A percentile compares a stretch with the other conserved stretches of the same genome.
Evolutionary conservation across 2,797 vertebrate species (phyloP).

Genomic region (Mallotus villosus): DNA sequence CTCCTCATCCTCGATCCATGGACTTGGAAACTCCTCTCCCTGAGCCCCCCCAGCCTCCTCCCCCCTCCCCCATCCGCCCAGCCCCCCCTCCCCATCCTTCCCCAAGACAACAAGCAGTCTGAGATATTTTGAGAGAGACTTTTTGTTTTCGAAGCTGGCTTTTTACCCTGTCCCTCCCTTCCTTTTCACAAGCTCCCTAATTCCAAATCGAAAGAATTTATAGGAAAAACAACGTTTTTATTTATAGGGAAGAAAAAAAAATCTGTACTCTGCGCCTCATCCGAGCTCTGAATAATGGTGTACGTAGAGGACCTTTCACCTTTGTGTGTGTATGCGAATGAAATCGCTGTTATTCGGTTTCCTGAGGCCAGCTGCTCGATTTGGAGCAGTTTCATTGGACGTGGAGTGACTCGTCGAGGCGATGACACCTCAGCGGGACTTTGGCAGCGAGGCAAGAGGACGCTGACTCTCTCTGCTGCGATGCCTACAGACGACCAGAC

Average conservation of each 20-base stretch:
- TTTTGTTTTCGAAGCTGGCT: constrained; percentile 42
- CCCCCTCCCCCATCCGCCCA: constrained; percentile 40
- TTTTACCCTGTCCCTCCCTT: constrained; percentile 21
- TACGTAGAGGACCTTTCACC: constrained; percentile 23
- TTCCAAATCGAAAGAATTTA: constrained; percentile 25
- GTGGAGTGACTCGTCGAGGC: neutral
- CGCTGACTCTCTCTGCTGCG: constrained; percentile 19
- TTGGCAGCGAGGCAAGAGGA: constrained; percentile 35
- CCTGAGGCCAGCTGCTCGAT: constrained; percentile 28
- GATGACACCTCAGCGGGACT: constrained; percentile 6
- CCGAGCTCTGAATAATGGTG: constrained; percentile 18
- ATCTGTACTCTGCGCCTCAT: constrained; percentile 12
- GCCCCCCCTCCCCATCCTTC: constrained; percentile 17
- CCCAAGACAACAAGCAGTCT: constrained; percentile 27
- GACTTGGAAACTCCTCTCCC: constrained; percentile 59
- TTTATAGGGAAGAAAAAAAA: constrained; percentile 25
- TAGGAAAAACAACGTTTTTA: constrained; percentile 15
- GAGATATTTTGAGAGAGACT: constrained; percentile 16
- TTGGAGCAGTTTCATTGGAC: constrained; percentile 32
- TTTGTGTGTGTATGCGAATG: constrained; percentile 29
- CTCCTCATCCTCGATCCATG: constrained; percentile 68
- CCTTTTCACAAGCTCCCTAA: constrained; percentile 29
- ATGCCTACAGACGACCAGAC: constrained; percentile 21
- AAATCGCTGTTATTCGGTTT: constrained; percentile 29
- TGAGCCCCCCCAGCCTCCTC: constrained; percentile 24